Base-by-base conservation (phyloP, 2,888 invertebrate species). In the Camponotus fellah region DNA sequence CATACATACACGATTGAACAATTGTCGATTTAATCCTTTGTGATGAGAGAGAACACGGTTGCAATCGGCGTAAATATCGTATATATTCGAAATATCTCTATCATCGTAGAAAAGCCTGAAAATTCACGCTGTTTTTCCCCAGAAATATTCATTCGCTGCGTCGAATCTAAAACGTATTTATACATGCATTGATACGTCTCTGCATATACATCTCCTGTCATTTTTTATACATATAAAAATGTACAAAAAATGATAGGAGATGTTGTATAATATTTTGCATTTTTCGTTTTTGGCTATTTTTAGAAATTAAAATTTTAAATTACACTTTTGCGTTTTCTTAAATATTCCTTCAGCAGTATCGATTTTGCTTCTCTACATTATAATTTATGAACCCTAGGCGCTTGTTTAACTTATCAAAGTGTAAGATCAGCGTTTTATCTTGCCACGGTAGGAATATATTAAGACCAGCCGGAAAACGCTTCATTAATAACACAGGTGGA, bases 401-500 rank as follows among this genome's bases (percentile, higher is more conserved):
- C 34, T 26, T 34, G 26, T 14, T 10, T 43, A 21, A n/a, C 17
- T 21, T n/a, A 53, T 53, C 21, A 21, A 17, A 43, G 6, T 34
- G n/a, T 65, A 65, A 26, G 40, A 66, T 64, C 32, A 14, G 6
- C 14, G 6, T 65, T 34, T 40, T n/a, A 40, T 49, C 26, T 49
- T 43, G 8, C 5, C 17, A 3, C 17, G 26, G 1, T 32, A 14
- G 56, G 32, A 69, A 37, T 43, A 32, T 40, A 69, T 77, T 58
- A 43, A 53, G 43, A 69, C 14, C 21, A n/a, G 3, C 43, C 32
- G 14, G 37, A 53, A 74, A 69, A 75, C 60, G 65, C 5, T 84
- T 58, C 43, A 84, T 84, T 84, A 84, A 84, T 74, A 82, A 81
- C 14, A 40, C 64, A 37, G n/a, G 56, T 72, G 53, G 68, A 62